Evolutionary conservation across 2,797 vertebrate species (phyloP), one percentile per base, ranked within the genome.

Genomic region (Sebastes matsubarae): DNA sequence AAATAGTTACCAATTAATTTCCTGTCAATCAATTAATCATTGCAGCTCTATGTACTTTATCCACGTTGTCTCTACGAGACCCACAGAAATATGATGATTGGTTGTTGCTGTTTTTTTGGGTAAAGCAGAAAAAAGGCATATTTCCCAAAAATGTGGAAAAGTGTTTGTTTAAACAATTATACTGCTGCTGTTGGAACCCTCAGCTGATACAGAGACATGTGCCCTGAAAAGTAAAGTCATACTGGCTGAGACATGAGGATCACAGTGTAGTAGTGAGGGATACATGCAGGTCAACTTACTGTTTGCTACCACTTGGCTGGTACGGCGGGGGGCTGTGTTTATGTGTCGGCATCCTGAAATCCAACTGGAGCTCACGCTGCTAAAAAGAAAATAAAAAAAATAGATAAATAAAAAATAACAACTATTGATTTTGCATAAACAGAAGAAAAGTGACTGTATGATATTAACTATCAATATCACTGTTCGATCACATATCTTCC

Each of bases 281-380:
- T n/a, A 42, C 25, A 46, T 24, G 6, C 5, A 55, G 66, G 50
- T 77, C 4, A 11, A 88, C 93, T 91, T 80, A 94, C 94, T 88
- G 86, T 86, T 88, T 91, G 73, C 79, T 79, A 3, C 76, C 82
- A 57, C 61, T 94, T 2, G 95, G 87, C 5, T 94, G 92, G 77
- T 96, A 94, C 0, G 94, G 93, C 1, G 93, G 91, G 6, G 92
- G 83, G 83, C 89, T 96, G 79, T 93, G 94, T 82, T 93, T 95
- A 57, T 94, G 87, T 24, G 87, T 82, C 6, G 96, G 95, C 96
- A 97, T 97, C 8, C 50, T 83, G 81, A 79, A 36, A 42, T 73
- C 60, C 63, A 61, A 29, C 9, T 70, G 50, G 10, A 68, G 18
- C 7, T 55, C 29, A 58, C 16, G 25, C 80, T 78, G 68, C 1